These are phyloP conservation scores for Drosophila sordidula DNA, from an alignment of 2,888 invertebrate species.

Conservation along the genomic window DNA sequence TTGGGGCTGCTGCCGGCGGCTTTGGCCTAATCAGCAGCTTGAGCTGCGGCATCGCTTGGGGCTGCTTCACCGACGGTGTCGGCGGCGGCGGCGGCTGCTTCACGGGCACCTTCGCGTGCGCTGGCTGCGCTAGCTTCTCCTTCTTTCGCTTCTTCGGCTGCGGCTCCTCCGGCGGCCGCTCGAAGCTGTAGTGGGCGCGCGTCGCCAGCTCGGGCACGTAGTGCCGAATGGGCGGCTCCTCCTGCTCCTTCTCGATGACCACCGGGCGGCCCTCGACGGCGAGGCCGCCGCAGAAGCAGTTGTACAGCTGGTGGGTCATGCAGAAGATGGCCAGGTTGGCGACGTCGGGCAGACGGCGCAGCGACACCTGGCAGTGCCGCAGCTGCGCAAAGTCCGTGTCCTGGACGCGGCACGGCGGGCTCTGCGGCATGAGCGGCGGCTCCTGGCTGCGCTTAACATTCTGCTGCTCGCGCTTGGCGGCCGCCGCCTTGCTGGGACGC, in stretches of 20 bases:
- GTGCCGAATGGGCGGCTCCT: conserved; percentile 37
- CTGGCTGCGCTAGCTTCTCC: conserved; percentile 12
- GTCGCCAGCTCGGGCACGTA: conserved; percentile 54
- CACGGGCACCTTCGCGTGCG: neutral
- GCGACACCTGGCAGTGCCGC: conserved; percentile 80
- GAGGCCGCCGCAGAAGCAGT: conserved; percentile 88
- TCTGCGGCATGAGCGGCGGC: neutral
- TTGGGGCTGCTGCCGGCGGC: neutral
- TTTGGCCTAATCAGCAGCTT: neutral
- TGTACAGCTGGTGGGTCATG: conserved; percentile 88
- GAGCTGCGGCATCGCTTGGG: neutral
- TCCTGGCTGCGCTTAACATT: conserved; percentile 19
- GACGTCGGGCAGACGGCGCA: conserved; percentile 79
- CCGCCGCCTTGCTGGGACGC: conserved; percentile 17
- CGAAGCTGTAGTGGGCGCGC: conserved; percentile 83
- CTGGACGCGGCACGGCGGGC: conserved; percentile 62
- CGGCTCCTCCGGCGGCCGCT: conserved; percentile 59
- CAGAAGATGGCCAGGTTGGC: conserved; percentile 88
- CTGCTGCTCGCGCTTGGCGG: conserved; percentile 31
- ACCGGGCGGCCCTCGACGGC: conserved; percentile 79
- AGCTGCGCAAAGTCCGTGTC: conserved; percentile 71
- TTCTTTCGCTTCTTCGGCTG: conserved; percentile 6
- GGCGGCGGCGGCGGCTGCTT: neutral
- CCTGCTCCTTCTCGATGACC: conserved; percentile 76
- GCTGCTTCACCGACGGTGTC: neutral